Evolutionary conservation across 2,888 invertebrate genomes (phyloP).

Genomic region (Harpagoxenus sublaevis): DNA sequence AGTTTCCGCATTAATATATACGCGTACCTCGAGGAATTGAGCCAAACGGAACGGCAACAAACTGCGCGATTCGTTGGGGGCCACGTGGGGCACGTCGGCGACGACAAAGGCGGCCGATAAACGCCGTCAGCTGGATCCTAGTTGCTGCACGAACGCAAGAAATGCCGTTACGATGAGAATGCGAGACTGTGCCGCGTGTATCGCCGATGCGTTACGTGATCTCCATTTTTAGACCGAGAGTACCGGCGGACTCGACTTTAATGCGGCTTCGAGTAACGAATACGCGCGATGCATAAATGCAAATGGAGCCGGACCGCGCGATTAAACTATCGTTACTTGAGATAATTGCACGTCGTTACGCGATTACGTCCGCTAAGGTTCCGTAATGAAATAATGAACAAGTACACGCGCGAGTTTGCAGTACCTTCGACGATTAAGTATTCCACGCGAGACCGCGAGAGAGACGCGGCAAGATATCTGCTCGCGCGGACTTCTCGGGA

Average conservation of each 20-base stretch:
- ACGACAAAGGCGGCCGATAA: slow-evolving; percentile 7
- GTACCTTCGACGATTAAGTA: not conserved
- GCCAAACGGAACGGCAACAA: not conserved
- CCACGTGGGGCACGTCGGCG: not conserved
- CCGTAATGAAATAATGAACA: slow-evolving; percentile 12
- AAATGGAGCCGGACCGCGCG: not conserved
- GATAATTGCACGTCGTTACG: slow-evolving; percentile 19
- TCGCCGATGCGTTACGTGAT: slow-evolving; percentile 46
- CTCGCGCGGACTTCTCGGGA: not conserved
- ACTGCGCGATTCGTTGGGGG: not conserved
- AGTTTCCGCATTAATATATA: not conserved
- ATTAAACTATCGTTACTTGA: slow-evolving; percentile 1
- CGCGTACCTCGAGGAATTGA: not conserved
- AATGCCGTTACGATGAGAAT: slow-evolving; percentile 50
- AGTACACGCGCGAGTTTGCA: not conserved
- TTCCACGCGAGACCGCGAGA: not conserved
- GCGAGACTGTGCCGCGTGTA: slow-evolving; percentile 18
- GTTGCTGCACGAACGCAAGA: not conserved
- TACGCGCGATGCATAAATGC: not conserved
- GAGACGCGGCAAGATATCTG: not conserved
- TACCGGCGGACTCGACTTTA: slow-evolving; percentile 2
- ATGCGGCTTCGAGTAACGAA: not conserved
- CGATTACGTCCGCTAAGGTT: not conserved
- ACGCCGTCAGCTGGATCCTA: slow-evolving; percentile 21
- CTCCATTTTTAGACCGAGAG: slow-evolving; percentile 44